These are phyloP conservation scores for Unio pictorum DNA, from an alignment of 2,888 invertebrate genomes.

Conservation along the genomic window DNA sequence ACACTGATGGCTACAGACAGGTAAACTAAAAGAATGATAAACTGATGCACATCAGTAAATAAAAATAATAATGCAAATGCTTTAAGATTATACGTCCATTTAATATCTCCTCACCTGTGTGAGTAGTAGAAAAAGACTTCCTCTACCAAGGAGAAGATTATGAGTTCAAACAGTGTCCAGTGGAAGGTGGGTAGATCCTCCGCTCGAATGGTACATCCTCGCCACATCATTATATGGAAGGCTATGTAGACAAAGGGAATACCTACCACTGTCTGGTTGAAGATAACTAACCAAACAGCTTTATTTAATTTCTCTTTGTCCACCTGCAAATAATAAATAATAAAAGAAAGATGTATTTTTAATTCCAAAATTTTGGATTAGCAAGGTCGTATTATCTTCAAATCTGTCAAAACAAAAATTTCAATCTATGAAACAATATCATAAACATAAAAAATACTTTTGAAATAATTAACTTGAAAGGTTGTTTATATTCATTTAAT, in stretches of 20 bases:
- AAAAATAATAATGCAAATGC: neutral
- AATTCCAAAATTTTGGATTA: no score
- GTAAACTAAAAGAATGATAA: no score
- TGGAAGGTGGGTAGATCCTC: constrained; percentile 82
- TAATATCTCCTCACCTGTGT: constrained; percentile 77
- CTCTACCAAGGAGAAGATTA: constrained; percentile 82
- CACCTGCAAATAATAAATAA: constrained; percentile 48
- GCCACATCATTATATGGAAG: constrained; percentile 78
- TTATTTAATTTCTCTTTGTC: constrained; percentile 64
- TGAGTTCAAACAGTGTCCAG: constrained; percentile 82
- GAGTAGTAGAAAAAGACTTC: constrained; percentile 89
- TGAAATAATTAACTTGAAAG: no score
- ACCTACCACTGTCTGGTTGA: constrained; percentile 82
- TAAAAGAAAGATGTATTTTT: no score
- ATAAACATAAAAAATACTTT: neutral
- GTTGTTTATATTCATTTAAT: no score
- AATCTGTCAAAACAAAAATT: neutral
- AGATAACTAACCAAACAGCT: constrained; percentile 80
- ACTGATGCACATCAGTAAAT: no score
- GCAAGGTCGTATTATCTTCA: neutral
- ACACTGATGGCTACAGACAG: no score
- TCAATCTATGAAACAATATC: neutral
- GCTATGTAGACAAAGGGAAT: constrained; percentile 78
- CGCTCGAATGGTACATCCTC: constrained; percentile 77
- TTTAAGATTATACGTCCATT: neutral